Conservation (phyloP, 35 echinoderm and acorn worm species). For the Hemicentrotus pulcherrimus region DNA sequence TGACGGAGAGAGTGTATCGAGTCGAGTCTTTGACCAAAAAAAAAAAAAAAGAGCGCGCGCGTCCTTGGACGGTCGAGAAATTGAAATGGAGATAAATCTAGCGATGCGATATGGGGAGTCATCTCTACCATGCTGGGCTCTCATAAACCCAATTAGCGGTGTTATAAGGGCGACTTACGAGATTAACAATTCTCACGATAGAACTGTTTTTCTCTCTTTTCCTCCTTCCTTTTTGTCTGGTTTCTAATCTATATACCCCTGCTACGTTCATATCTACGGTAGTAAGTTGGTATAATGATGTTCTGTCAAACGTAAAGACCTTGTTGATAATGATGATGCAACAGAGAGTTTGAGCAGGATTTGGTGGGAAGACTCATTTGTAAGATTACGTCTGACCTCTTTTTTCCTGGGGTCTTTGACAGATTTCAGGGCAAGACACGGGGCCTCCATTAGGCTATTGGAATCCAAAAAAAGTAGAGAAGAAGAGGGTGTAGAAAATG, state of each 20-base stretch:
- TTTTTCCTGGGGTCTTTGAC: conserved; percentile 20
- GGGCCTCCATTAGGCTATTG: neutral
- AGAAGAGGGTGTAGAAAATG: neutral
- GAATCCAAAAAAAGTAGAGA: neutral
- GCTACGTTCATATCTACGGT: conserved; percentile 15
- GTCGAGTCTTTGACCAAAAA: conserved; percentile 20
- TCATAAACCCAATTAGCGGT: conserved; percentile 48
- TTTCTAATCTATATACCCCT: neutral
- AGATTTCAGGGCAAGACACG: conserved; percentile 18
- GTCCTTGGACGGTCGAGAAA: neutral
- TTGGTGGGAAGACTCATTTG: conserved; percentile 19
- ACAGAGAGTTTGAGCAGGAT: conserved; percentile 11
- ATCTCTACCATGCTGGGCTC: neutral
- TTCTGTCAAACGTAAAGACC: neutral
- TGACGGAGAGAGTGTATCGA: neutral
- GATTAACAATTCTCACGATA: conserved; percentile 30
- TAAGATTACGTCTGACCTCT: conserved; percentile 40
- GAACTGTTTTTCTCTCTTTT: neutral
- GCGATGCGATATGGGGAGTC: conserved; percentile 19
- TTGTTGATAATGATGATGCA: conserved; percentile 12
- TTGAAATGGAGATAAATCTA: conserved; percentile 30
- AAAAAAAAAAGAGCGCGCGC: neutral
- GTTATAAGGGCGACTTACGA: conserved; percentile 47
- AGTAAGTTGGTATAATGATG: neutral
- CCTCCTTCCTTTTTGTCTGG: neutral